Base-by-base conservation (phyloP, 2,888 invertebrate species). In the Meteorus cinctellus region DNA sequence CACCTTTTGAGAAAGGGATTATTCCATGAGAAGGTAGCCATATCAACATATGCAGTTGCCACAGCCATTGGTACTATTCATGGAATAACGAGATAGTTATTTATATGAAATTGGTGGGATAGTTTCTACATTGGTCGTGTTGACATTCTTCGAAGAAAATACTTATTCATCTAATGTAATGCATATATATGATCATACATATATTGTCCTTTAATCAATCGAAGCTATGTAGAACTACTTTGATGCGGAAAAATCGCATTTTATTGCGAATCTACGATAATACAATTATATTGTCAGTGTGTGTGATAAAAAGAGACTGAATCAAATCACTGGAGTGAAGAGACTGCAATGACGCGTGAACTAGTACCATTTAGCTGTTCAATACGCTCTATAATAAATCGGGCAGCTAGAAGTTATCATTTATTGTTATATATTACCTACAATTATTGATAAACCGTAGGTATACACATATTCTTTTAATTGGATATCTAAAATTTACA, bases 61-160 rank as follows among this genome's bases (percentile, higher is more conserved):
- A 41, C 48, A 45, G 62, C 78, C 78, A 74, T 78, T 77, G 72
- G 77, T 78, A 78, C 77, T 79, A 79, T 77, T 80, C 80, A 80
- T 79, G 80, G 72, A 77, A 77, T 77, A 78, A 72, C 72, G 72
- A 41, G 41, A 74, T 68, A 66, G 65, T 78, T 76, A 79, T 75
- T 69, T 69, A 76, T 77, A 72, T 60, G 41, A 51, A 41, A 72
- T 36, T 34, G 19, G 65, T 65, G 65, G 19, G 31, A 62, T 27
- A 62, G 27, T 69, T 55, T 69, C 31, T 55, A 51, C 27, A 14
- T 31, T 48, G 31, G 51, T 55, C 48, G 67, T 67, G 48, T 48
- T 67, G 67, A 67, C 48, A 67, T 63, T 55, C 65, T 36, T 67
- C 55, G 73, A 73, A 41, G 36, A 65, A 34, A 36, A 34, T 65